phyloP scores from a whole-genome alignment of 2,113 vertebrate genomes.

The Bufo bufo region DNA sequence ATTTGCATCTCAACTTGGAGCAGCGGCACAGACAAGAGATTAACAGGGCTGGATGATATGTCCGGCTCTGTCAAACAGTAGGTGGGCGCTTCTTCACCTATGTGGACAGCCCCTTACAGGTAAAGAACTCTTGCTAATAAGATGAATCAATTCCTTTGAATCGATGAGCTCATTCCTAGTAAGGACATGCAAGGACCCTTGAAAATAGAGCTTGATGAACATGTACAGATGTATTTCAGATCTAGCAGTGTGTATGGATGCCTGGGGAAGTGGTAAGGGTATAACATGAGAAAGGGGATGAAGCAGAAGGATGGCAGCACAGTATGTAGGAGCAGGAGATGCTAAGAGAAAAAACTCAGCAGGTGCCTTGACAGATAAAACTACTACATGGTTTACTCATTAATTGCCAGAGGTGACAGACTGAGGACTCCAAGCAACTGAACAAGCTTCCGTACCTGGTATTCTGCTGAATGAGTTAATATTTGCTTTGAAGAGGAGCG shows the following conservation, averaged over 20 bases:
- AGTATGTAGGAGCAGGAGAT: slow-evolving; percentile 9
- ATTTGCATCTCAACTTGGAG: too few relatives aligned
- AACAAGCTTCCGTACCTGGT: neutral
- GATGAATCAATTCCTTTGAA: too few relatives aligned
- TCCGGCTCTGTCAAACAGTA: neutral
- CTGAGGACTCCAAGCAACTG: neutral
- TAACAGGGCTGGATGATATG: too few relatives aligned
- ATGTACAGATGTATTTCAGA: neutral
- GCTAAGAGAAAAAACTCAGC: slow-evolving; percentile 8
- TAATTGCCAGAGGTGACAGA: neutral
- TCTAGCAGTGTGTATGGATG: neutral
- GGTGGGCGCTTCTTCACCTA: too few relatives aligned
- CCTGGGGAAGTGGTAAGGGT: slow-evolving; percentile 20
- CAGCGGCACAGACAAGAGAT: too few relatives aligned
- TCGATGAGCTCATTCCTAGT: too few relatives aligned
- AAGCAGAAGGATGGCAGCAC: neutral
- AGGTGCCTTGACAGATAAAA: slow-evolving; percentile 44
- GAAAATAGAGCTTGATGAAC: neutral
- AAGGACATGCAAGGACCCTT: neutral
- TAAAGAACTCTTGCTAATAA: too few relatives aligned
- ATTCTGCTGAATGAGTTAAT: slow-evolving; percentile 27
- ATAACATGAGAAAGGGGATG: neutral
- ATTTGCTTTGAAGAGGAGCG: slow-evolving; percentile 8
- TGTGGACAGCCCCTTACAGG: too few relatives aligned
- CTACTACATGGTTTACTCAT: slow-evolving; percentile 5